Evolutionary conservation across 2,113 vertebrate genomes (phyloP).

Genomic region (Ochotona curzoniae): DNA sequence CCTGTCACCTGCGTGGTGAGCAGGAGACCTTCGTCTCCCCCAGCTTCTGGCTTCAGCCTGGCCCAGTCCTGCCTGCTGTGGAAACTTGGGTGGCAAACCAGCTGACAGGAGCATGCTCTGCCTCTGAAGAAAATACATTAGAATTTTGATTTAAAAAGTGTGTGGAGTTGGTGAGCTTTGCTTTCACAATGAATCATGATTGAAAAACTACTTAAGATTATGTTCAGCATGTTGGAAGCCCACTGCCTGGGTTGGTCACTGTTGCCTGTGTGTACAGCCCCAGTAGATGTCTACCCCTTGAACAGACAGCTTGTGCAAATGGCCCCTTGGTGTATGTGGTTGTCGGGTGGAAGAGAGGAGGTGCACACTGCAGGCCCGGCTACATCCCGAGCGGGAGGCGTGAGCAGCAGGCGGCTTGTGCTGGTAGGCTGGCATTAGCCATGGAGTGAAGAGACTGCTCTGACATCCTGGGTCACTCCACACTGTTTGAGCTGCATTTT

Average conservation of each 20-base stretch:
- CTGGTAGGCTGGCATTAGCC: neutral
- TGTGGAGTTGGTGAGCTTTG: neutral
- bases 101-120: too few species aligned
- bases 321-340: neutral
- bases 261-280: neutral
- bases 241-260: neutral
- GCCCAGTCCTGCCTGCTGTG: too few species aligned
- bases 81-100: too few species aligned
- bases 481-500: neutral
- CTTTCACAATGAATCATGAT: neutral
- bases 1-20: too few species aligned
- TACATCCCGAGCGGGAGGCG: neutral
- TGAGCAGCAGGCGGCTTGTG: neutral
- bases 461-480: neutral
- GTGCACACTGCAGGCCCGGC: neutral
- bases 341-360: neutral
- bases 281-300: neutral
- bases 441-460: neutral
- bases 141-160: neutral
- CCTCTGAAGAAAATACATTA: too few species aligned
- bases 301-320: neutral
- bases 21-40: too few species aligned
- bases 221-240: neutral
- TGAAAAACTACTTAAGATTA: neutral
- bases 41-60: too few species aligned